Evolutionary conservation across 2,113 vertebrate genomes (phyloP).

Genomic region (Scolopax mira): DNA sequence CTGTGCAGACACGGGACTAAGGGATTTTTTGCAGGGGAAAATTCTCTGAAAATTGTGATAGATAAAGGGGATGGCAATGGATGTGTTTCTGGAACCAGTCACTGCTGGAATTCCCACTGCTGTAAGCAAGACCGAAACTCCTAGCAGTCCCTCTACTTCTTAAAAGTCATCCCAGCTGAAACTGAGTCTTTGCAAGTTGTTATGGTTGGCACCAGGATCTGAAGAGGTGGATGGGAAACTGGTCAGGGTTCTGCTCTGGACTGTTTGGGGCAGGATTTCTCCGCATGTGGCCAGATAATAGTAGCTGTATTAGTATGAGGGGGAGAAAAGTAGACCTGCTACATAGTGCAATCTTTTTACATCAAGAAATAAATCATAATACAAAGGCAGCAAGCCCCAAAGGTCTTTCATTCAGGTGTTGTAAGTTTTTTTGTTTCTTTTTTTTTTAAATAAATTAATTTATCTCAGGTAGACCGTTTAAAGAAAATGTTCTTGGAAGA

Average conservation of each 20-base stretch:
- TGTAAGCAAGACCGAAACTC: background rate
- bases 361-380: slow-evolving; percentile 62
- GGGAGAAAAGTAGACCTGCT: slow-evolving; percentile 24
- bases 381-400: slow-evolving; percentile 41
- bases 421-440: background rate
- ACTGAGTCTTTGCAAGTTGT: background rate
- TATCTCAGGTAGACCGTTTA: slow-evolving; percentile 53
- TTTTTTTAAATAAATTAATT: background rate
- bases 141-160: background rate
- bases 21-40: background rate
- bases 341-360: background rate
- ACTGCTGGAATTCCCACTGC: background rate
- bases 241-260: background rate
- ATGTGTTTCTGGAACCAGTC: background rate
- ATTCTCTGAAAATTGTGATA: background rate
- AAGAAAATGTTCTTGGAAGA: slow-evolving; percentile 68
- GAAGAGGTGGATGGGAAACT: background rate
- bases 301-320: background rate
- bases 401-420: slow-evolving; percentile 61
- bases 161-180: background rate
- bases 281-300: background rate
- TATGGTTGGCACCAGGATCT: background rate
- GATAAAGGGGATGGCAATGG: rapidly evolving
- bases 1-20: background rate
- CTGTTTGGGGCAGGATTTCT: background rate